These are phyloP conservation scores for Abrostola tripartita DNA, from an alignment of 2,888 invertebrate genomes.

Conservation along the genomic window DNA sequence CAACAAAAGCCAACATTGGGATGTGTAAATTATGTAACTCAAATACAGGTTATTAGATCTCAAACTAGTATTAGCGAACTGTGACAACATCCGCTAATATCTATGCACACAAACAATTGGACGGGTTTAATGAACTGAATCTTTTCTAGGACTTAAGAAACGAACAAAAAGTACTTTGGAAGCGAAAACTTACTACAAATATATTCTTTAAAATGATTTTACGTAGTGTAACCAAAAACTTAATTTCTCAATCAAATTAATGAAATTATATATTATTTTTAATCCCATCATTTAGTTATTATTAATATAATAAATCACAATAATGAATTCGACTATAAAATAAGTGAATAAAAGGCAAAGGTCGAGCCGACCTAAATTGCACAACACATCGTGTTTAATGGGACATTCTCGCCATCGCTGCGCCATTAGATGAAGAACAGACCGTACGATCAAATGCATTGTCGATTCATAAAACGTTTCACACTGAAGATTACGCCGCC, in stretches of 20 bases:
- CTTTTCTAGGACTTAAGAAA: too few species aligned
- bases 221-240: neutral
- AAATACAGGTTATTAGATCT: conserved; percentile 77
- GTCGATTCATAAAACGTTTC: conserved; percentile 65
- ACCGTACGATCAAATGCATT: conserved; percentile 54
- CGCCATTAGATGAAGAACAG: conserved; percentile 54
- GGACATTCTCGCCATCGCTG: conserved; percentile 41
- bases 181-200: neutral
- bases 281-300: conserved; percentile 32
- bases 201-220: neutral
- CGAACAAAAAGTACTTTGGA: neutral
- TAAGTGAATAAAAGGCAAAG: conserved; percentile 55
- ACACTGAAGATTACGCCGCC: conserved; percentile 68
- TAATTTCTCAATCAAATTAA: conserved; percentile 6
- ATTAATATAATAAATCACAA: conserved; percentile 33
- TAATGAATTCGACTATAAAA: conserved; percentile 43
- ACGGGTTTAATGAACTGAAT: conserved; percentile 33
- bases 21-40: conserved; percentile 77
- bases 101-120: conserved; percentile 17
- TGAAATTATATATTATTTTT: conserved; percentile 6
- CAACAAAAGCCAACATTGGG: conserved; percentile 69
- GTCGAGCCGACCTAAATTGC: conserved; percentile 63
- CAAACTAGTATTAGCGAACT: conserved; percentile 58
- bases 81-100: conserved; percentile 70
- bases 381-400: conserved; percentile 59